Percentiles rank a stretch among this genome's conserved stretches.
Evolutionary conservation across 2,888 invertebrate genomes (phyloP).

Genomic region (Hoplodrina ambigua): DNA sequence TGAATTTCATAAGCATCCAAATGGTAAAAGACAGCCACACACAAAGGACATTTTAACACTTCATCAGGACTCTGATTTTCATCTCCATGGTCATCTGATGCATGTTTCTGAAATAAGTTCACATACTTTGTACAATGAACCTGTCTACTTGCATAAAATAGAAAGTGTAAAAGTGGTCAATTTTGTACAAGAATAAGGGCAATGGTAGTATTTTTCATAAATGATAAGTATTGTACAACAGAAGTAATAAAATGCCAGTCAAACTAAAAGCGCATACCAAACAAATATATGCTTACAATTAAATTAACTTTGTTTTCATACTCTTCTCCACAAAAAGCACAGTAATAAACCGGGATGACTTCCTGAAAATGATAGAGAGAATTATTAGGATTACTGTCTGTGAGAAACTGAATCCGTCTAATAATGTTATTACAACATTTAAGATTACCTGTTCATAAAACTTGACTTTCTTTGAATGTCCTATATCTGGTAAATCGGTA

Average conservation of each 20-base stretch:
- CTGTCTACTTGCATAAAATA: neutral
- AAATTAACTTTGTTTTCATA: conserved; percentile 92
- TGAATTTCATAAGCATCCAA: conserved; percentile 92
- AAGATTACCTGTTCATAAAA: conserved; percentile 76
- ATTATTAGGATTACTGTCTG: neutral
- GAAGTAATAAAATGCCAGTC: neutral
- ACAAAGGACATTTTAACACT: conserved; percentile 91
- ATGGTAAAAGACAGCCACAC: conserved; percentile 92
- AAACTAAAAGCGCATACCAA: neutral
- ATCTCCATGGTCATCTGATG: conserved; percentile 87
- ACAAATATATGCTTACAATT: conserved; percentile 79
- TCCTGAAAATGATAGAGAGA: conserved; percentile 76
- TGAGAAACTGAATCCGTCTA: neutral
- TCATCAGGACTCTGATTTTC: conserved; percentile 90
- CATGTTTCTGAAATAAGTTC: conserved; percentile 87
- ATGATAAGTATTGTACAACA: neutral
- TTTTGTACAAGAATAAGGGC: too few species aligned
- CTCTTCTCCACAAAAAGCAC: conserved; percentile 92
- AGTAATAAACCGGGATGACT: conserved; percentile 80
- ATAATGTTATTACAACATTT: neutral
- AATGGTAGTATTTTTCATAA: too few species aligned
- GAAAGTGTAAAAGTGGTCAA: neutral
- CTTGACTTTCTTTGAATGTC: conserved; percentile 84
- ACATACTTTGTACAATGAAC: neutral
- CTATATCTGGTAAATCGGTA: conserved; percentile 79